Base-by-base conservation (phyloP, 2,113 vertebrate genomes). In the Dasyprocta punctata region DNA sequence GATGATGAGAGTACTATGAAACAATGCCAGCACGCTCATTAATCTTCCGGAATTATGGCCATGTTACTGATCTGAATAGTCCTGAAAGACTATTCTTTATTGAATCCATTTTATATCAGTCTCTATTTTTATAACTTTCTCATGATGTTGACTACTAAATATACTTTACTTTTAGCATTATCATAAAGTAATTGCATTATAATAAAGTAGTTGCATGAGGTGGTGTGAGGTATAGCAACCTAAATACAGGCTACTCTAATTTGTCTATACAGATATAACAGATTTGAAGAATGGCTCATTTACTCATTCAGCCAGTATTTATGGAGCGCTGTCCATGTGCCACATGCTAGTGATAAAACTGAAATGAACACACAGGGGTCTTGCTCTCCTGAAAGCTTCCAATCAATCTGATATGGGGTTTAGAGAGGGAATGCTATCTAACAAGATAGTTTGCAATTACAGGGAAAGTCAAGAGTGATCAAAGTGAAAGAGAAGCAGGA, bases 71-170 rank as follows among this genome's bases (percentile, higher is more conserved):
- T 71, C 81, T 22, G 67, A 94, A 75, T 44, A 3, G 44, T 86
- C 85, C 28, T 30, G 14, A 90, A 87, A 94, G 92, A 52, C 30
- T 49, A 44, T 95, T 67, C 75, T 84, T 83, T 49, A 24, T 89
- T 60, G 24, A 24, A 44, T 71, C 49, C 61, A 1, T 65, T 78
- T 92, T 75, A 61, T 30, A 60, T 54, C 60, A 52, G 2, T 91
- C 63, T 65, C 83, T 20, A 20, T 77, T 81, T 90, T 82, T 19
- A 47, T 61, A 80, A 78, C 16, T 7, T 80, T 86, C 41, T 47
- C 36, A 3, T 93, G 58, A 63, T 81, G 5, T 81, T 84, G 41
- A 75, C 88, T 63, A 19, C 61, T 56, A 67, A 65, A 20, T 77
- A 10, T 56, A 58, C 49, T 90, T 95, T 87, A 73, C 44, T 85